phyloP scores from a whole-genome alignment of 1,140 invertebrate species.

The Prorops nasuta region DNA sequence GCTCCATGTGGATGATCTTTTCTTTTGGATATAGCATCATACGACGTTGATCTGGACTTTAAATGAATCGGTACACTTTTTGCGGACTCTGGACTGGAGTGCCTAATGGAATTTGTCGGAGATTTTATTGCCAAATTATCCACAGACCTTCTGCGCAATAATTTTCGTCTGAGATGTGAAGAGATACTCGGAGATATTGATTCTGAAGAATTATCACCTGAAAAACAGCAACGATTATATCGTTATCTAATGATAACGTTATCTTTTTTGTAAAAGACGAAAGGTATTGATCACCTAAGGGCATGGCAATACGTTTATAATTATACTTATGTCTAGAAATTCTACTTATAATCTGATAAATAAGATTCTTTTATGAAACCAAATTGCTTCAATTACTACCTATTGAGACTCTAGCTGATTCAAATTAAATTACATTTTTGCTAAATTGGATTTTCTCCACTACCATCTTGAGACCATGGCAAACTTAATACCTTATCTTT shows the following conservation, averaged over 20 bases:
- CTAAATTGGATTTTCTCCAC: background rate
- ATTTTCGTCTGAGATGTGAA: conserved; percentile 29
- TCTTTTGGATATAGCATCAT: conserved; percentile 44
- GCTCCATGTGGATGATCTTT: conserved; percentile 34
- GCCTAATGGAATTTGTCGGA: conserved; percentile 40
- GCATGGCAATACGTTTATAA: too few relatives aligned
- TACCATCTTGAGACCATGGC: too few relatives aligned
- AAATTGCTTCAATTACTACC: conserved; percentile 26
- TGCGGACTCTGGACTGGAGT: conserved; percentile 51
- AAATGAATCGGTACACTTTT: conserved; percentile 48
- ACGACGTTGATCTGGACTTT: conserved; percentile 46
- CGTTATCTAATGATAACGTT: background rate
- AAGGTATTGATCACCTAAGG: too few relatives aligned
- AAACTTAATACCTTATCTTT: too few relatives aligned
- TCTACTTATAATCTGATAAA: too few relatives aligned
- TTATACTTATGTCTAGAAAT: too few relatives aligned
- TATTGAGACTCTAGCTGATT: conserved; percentile 4
- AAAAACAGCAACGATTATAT: conserved; percentile 17
- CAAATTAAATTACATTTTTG: background rate
- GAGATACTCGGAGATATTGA: conserved; percentile 41
- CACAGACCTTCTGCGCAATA: conserved; percentile 44
- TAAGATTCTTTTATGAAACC: too few relatives aligned
- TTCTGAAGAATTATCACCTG: conserved; percentile 45
- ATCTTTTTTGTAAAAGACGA: too few relatives aligned
- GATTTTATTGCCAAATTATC: conserved; percentile 46